Evolutionary conservation across 2,113 vertebrate genomes (phyloP).

Genomic region (Bungarus multicinctus): DNA sequence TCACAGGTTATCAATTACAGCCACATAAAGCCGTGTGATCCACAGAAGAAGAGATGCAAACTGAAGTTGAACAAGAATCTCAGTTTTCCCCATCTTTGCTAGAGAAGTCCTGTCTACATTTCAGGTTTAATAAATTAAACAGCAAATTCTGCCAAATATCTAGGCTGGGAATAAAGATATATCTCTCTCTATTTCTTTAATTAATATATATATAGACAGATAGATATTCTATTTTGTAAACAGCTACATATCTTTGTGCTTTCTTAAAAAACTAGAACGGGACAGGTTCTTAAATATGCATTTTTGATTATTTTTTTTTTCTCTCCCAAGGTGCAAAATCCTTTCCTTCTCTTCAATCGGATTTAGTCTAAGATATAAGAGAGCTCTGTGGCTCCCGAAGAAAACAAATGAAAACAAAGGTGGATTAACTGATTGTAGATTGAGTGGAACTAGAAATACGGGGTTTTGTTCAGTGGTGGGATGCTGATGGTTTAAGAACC

Average conservation of each 20-base stretch:
- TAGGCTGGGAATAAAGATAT: constrained; percentile 74
- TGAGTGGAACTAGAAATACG: constrained; percentile 43
- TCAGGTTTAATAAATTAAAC: constrained; percentile 77
- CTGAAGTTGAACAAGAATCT: constrained; percentile 75
- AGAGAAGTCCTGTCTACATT: constrained; percentile 79
- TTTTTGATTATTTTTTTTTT: constrained; percentile 33
- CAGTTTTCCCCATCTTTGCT: constrained; percentile 54
- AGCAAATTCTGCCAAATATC: constrained; percentile 70
- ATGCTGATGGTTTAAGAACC: no score
- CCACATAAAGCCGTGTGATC: constrained; percentile 82
- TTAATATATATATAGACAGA: constrained; percentile 51
- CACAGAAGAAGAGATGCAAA: constrained; percentile 83
- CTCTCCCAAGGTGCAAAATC: constrained; percentile 68
- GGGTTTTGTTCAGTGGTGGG: constrained; percentile 3
- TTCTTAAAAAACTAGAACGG: constrained; percentile 70
- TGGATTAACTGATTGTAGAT: constrained; percentile 50
- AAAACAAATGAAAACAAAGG: constrained; percentile 26
- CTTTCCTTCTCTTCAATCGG: constrained; percentile 68
- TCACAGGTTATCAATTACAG: constrained; percentile 86
- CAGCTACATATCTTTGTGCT: constrained; percentile 79
- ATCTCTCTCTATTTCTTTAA: constrained; percentile 60
- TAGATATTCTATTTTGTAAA: constrained; percentile 55
- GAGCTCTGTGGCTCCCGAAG: constrained; percentile 36
- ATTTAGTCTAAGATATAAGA: constrained; percentile 46
- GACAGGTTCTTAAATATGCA: constrained; percentile 57